These are phyloP conservation scores for Drosophila testacea DNA, from an alignment of 2,888 invertebrate species.

Conservation along the genomic window DNA sequence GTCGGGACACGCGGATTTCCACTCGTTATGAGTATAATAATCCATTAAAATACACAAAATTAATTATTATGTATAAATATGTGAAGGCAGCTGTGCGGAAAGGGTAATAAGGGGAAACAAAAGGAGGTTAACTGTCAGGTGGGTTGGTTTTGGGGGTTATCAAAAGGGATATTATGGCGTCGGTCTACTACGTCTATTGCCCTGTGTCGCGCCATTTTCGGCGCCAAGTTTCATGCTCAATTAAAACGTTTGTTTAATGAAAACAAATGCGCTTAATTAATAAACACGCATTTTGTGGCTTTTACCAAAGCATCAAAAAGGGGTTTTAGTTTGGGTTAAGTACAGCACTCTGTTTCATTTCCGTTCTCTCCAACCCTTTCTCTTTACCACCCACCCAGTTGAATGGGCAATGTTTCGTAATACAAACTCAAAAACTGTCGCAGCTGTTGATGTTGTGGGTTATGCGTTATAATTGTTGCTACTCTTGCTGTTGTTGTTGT, in stretches of 20 bases:
- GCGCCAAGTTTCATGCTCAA: conserved; percentile 83
- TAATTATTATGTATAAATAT: conserved; percentile 82
- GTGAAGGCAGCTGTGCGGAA: conserved; percentile 37
- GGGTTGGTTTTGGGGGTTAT: conserved; percentile 26
- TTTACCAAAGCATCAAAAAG: conserved; percentile 47
- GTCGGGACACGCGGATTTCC: conserved; percentile 46
- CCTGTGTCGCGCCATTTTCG: conserved; percentile 63
- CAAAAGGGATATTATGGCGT: conserved; percentile 37
- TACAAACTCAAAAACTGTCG: conserved; percentile 67
- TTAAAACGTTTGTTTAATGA: conserved; percentile 85
- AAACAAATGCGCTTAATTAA: conserved; percentile 86
- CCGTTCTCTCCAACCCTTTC: neutral
- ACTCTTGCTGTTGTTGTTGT: conserved; percentile 41
- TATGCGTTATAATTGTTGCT: conserved; percentile 65
- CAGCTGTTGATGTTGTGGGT: conserved; percentile 78
- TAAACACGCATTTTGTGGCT: conserved; percentile 85
- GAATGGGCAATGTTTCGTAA: conserved; percentile 43
- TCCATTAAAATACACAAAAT: conserved; percentile 81
- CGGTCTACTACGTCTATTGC: conserved; percentile 61
- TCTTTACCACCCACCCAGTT: neutral
- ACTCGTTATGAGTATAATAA: conserved; percentile 46
- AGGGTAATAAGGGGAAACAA: conserved; percentile 1
- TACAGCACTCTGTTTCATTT: conserved; percentile 9
- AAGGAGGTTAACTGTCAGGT: conserved; percentile 40
- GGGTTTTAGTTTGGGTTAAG: conserved; percentile 25